Base-by-base conservation (phyloP, 2,888 invertebrate genomes). In the Plebejus argus region DNA sequence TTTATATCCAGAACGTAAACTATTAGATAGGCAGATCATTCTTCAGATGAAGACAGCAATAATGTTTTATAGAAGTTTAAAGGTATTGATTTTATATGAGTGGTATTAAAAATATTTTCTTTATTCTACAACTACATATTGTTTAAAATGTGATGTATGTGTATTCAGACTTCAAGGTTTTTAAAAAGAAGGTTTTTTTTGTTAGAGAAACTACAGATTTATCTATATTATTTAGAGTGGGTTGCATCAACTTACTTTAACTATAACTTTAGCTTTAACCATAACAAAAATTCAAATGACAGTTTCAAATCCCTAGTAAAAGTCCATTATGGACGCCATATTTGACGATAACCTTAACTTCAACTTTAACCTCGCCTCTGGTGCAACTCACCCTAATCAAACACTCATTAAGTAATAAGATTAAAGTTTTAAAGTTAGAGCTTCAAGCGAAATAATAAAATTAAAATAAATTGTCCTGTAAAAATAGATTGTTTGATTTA, bases 11-110 rank as follows among this genome's bases (percentile, higher is more conserved):
- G 23, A 61, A 10, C 3, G 20, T 58, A 58, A 23, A 61, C 61
- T 61, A 61, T 58, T 58, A 58, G 58, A 61, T 61, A 61, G 61
- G 23, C 23, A 61, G 61, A 20, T 23, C 20, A 20, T 61, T 61
- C 61, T 61, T 20, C 20, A 20, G 61, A 61, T 23, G 61, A 61
- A 61, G 23, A 61, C 23, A 23, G 61, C 23, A 61, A 61, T 61
- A 23, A 61, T 61, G 23, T 61, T 61, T 20, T 10, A 61, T 23
- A 61, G 8, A 20, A 20, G 8, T 61, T 61, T 20, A 61, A 61
- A 23, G 23, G 23, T 23, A 61, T 3, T 39, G 49, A 49, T 49
- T 49, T 49, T 49, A 49, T 49, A 12, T 15, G 49, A 4, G 49
- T 49, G 49, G 15, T 15, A 49, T 15, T 49, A 49, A 49, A 49